A percentile compares a stretch with the other conserved stretches of the same genome.
Evolutionary conservation across 2,113 vertebrate genomes (phyloP).

Genomic region (Pavo muticus): DNA sequence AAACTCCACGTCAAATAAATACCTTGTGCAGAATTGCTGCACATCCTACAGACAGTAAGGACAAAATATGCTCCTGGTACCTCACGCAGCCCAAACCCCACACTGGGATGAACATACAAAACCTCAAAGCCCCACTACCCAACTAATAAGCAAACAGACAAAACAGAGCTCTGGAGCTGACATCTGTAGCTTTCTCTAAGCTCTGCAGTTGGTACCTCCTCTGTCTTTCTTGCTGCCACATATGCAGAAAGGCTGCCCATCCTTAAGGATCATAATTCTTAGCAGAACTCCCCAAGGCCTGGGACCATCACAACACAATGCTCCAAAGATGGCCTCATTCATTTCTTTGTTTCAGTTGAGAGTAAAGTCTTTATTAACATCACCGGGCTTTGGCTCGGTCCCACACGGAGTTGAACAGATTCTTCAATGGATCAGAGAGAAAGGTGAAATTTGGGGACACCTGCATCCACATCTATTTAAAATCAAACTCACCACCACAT

Average conservation of each 20-base stretch:
- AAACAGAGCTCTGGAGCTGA: background rate
- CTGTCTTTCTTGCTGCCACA: rapidly evolving
- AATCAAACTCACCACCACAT: background rate
- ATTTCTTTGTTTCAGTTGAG: background rate
- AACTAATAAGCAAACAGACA: background rate
- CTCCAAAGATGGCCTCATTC: background rate
- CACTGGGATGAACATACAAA: background rate
- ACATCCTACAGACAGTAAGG: rapidly evolving
- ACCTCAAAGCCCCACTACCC: rapidly evolving
- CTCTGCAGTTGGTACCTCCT: rapidly evolving
- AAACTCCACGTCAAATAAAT: background rate
- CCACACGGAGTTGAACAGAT: background rate
- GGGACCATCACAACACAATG: background rate
- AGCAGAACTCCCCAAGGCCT: background rate
- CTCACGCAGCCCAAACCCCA: background rate
- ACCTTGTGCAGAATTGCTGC: background rate
- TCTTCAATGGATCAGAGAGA: conserved; percentile 8
- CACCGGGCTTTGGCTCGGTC: conserved; percentile 15
- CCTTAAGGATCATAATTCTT: background rate
- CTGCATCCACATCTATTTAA: conserved; percentile 11
- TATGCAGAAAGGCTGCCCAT: background rate
- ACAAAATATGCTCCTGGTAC: background rate
- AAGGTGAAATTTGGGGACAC: conserved; percentile 40
- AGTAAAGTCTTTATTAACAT: background rate
- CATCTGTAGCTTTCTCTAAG: background rate